Conservation (phyloP, 2,888 invertebrate genomes). For the Sinohyriopsis cumingii region DNA sequence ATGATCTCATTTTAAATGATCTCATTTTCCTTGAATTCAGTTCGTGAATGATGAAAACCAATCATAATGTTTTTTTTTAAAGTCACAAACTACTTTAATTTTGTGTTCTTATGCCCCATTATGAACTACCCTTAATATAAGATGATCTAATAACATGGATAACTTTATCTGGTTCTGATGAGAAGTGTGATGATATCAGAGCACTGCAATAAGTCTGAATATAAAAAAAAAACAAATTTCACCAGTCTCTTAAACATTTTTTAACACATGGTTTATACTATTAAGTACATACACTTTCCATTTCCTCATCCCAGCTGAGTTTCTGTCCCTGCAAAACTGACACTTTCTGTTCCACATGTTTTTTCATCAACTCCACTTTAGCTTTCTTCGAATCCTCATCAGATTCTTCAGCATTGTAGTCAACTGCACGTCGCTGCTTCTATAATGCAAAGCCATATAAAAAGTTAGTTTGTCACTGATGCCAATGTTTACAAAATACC, state of each 20-base stretch:
- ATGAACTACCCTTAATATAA: too few species aligned
- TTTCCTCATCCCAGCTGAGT: constrained; percentile 62
- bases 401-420: constrained; percentile 63
- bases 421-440: constrained; percentile 49
- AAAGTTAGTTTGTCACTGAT: not conserved
- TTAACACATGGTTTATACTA: too few species aligned
- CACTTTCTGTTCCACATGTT: constrained; percentile 66
- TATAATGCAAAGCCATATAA: constrained; percentile 18
- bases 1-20: too few species aligned
- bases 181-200: too few species aligned
- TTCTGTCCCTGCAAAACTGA: constrained; percentile 62
- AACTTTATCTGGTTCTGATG: too few species aligned
- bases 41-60: too few species aligned
- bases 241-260: not conserved
- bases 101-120: too few species aligned
- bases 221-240: not conserved
- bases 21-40: too few species aligned
- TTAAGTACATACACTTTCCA: constrained; percentile 53
- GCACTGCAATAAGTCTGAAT: too few species aligned
- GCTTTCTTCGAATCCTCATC: constrained; percentile 57
- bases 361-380: constrained; percentile 59
- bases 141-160: too few species aligned
- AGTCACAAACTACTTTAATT: too few species aligned
- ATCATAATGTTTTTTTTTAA: too few species aligned
- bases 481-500: not conserved